Percentiles rank a stretch among this genome's conserved stretches.
These are phyloP conservation scores for Engraulis encrasicolus DNA, from an alignment of 2,113 vertebrate genomes.

Conservation along the genomic window DNA sequence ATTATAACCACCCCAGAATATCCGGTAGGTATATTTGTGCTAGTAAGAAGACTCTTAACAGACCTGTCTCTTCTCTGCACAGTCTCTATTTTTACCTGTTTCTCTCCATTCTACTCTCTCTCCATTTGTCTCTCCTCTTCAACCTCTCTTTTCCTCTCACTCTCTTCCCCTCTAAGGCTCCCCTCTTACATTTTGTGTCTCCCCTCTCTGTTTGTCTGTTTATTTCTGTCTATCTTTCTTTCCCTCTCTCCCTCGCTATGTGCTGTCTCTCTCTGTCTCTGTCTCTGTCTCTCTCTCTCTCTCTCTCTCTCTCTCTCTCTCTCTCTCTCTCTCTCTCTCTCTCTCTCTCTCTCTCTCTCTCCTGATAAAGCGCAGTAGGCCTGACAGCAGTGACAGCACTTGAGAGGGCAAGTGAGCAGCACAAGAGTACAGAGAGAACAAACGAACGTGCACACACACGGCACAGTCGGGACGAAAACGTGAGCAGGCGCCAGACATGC, in stretches of 20 bases:
- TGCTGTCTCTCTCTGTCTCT: not conserved
- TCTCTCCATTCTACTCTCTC: not conserved
- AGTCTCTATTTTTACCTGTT: not conserved
- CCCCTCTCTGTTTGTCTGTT: not conserved
- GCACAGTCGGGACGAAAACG: not conserved
- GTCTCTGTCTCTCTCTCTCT: not conserved
- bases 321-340: not conserved
- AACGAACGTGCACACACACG: not conserved
- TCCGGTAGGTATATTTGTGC: not conserved
- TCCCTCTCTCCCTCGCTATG: not conserved
- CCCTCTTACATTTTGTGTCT: not conserved
- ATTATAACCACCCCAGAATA: constrained; percentile 7
- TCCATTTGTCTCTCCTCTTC: not conserved
- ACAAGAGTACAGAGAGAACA: not conserved
- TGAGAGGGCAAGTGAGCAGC: not conserved
- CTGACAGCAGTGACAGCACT: not conserved
- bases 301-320: not conserved
- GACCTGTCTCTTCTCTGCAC: not conserved
- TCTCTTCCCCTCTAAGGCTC: not conserved
- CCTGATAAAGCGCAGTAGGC: not conserved
- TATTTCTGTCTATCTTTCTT: not conserved
- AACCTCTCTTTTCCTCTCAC: not conserved
- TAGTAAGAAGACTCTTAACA: not conserved
- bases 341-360: not conserved
- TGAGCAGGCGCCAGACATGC: not conserved